phyloP scores from a whole-genome alignment of 2,888 invertebrate genomes.

The Horisme vitalbata region DNA sequence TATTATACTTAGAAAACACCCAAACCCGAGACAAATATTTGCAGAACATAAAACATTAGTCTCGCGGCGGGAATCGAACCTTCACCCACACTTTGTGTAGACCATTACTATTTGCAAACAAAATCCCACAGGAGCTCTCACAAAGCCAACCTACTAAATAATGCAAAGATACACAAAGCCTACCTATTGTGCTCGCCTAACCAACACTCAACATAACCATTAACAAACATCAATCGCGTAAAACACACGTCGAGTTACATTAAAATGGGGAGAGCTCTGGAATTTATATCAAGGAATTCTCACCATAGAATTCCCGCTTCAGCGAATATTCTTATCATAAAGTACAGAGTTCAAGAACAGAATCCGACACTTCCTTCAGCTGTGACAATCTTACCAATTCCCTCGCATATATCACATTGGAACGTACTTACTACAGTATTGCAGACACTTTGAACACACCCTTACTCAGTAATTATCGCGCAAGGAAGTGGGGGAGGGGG shows the following conservation, averaged over 20 bases:
- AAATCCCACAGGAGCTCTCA: no score
- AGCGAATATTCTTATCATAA: slow-evolving; percentile 11
- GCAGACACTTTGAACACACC: slow-evolving; percentile 43
- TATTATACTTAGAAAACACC: no score
- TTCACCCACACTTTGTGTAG: no score
- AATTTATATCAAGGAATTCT: slow-evolving; percentile 12
- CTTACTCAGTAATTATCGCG: slow-evolving; percentile 53
- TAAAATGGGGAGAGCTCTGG: slow-evolving; percentile 2
- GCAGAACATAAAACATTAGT: no score
- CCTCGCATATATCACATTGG: slow-evolving; percentile 52
- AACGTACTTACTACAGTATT: slow-evolving; percentile 60
- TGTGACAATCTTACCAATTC: slow-evolving; percentile 36
- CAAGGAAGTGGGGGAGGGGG: slow-evolving; percentile 20
- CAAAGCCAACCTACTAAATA: no score
- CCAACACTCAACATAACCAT: no score
- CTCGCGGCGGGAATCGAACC: no score
- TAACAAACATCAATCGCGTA: slow-evolving; percentile 4
- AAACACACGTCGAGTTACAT: slow-evolving; percentile 2
- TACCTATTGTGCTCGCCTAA: no score
- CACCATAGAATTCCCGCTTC: slow-evolving; percentile 11
- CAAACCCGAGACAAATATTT: no score
- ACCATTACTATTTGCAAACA: no score
- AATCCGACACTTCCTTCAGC: slow-evolving; percentile 18
- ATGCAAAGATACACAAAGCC: no score
- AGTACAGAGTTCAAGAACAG: slow-evolving; percentile 25